Evolutionary conservation across 2,797 vertebrate species (phyloP).

Genomic region (Tadarida brasiliensis): DNA sequence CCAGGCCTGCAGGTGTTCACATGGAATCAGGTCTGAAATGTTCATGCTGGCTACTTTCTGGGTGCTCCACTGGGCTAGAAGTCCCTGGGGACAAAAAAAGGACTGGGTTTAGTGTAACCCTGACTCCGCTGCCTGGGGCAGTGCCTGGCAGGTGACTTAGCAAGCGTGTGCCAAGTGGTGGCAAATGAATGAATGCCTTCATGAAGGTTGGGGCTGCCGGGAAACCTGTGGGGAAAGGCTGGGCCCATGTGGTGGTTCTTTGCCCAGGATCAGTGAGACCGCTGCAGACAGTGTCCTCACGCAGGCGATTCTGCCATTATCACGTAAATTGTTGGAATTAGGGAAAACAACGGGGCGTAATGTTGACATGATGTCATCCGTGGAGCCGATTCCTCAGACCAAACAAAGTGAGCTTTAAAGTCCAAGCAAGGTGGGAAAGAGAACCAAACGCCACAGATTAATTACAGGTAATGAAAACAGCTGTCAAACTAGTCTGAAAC

Average conservation of each 20-base stretch:
- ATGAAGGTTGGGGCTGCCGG: neutral
- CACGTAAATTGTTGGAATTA: neutral
- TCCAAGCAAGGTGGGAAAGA: neutral
- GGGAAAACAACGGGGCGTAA: neutral
- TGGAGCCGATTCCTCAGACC: conserved; percentile 16
- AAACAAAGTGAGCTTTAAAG: neutral
- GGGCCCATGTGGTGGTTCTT: neutral
- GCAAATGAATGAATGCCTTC: neutral
- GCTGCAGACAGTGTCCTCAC: neutral
- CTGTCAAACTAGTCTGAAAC: conserved; percentile 83
- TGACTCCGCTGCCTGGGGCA: neutral
- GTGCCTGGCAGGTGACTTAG: neutral
- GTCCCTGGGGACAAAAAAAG: neutral
- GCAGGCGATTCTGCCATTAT: neutral
- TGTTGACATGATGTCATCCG: neutral
- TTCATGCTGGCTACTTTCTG: neutral
- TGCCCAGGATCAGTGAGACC: neutral
- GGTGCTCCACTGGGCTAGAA: neutral
- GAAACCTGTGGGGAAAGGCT: neutral
- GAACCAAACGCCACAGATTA: conserved; percentile 72
- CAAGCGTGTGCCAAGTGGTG: neutral
- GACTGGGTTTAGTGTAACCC: neutral
- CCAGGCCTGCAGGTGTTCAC: neutral
- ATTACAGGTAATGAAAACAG: conserved; percentile 86
- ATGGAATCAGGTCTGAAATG: neutral